phyloP scores from a whole-genome alignment of 2,113 vertebrate genomes.

The Camarhynchus parvulus region DNA sequence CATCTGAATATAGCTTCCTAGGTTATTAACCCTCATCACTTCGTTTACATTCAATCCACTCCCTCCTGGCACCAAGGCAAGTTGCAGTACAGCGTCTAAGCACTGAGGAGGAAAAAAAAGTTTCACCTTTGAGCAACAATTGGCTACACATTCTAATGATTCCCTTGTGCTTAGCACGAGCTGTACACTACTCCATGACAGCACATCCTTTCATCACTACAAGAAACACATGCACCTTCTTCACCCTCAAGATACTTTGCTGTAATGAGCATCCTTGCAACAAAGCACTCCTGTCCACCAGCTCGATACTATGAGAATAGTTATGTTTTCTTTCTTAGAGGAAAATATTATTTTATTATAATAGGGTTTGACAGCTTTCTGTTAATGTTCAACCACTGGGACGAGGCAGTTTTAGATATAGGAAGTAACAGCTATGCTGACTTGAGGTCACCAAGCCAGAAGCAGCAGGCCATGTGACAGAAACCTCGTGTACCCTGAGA shows the following conservation, averaged over 20 bases:
- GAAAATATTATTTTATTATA: not conserved
- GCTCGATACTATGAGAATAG: not conserved
- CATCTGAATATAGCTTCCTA: not conserved
- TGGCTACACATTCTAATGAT: not conserved
- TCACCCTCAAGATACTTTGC: not conserved
- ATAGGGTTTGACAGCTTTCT: not conserved
- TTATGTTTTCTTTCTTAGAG: not conserved
- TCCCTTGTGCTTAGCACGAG: not conserved
- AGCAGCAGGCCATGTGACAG: not conserved
- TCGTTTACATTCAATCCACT: not conserved
- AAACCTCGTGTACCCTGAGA: not conserved
- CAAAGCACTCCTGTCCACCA: not conserved
- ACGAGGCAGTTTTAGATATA: not conserved
- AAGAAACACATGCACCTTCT: not conserved
- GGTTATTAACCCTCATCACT: not conserved
- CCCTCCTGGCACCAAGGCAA: not conserved
- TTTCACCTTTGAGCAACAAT: not conserved
- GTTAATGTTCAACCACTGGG: not conserved
- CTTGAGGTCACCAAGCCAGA: not conserved
- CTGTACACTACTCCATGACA: not conserved
- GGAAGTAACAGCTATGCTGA: not conserved
- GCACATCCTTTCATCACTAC: not conserved
- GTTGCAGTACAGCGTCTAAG: not conserved
- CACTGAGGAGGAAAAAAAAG: not conserved
- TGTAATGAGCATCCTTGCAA: not conserved